Evolutionary conservation across 2,888 invertebrate species (phyloP), one percentile per base, ranked within the genome.

Genomic region (Isoperla grammatica): DNA sequence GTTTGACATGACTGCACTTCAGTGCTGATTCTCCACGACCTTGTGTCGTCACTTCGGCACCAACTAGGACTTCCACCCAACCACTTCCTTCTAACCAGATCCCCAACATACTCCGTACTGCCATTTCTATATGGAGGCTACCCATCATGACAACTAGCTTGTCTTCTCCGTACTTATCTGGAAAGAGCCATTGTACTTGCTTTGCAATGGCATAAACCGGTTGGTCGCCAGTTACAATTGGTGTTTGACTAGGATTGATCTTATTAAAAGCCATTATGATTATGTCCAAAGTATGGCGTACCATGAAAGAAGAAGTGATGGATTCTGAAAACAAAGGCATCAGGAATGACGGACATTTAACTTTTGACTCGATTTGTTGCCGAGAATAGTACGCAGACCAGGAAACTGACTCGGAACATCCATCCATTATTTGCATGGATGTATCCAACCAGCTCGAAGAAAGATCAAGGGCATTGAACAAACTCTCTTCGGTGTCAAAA

Each of bases 101-200:
- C 8, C 69, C 69, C n/a, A 69, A 29, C 1, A 65, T 59, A 49
- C 62, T 67, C 57, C 68, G 56, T n/a, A 64, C 58, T 11, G 68
- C 67, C 64, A 69, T 67, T 54, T 70, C 69, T 49, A 67, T 69
- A 57, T 71, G 69, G 20, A 71, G 61, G 20, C 69, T 69, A 6
- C 69, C 70, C 43, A 71, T 61, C 65, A 70, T 65, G 2, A 70
- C 60, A 13, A 70, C 63, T 55, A 65, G 63, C 20, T 63, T 63
- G 11, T 67, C 59, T 55, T 70, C 69, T 5, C 68, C 68, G 61
- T 65, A 64, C 11, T 19, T n/a, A 1, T 69, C 61, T 11, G 67
- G 69, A 63, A 64, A 68, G 3, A 60, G 45, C 69, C 69, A 69
- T 62, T 71, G 70, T 1, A 68, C 61, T 29, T 67, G 63, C 42